Percentiles rank a stretch among this genome's conserved stretches.
phyloP scores from a whole-genome alignment of 2,113 vertebrate genomes.

The Hippocampus barbouri region DNA sequence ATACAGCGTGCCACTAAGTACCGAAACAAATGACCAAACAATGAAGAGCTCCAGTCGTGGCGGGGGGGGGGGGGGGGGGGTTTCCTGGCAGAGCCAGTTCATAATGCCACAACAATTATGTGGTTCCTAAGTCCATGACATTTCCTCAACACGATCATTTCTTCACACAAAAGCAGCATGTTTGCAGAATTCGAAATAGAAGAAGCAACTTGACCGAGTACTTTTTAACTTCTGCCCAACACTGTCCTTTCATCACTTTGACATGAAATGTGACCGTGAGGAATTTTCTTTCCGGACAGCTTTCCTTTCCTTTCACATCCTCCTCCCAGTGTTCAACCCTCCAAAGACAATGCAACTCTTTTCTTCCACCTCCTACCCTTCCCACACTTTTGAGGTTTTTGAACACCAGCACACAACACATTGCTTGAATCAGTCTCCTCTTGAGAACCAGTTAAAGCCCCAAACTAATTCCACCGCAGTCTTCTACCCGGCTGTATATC shows the following conservation, averaged over 20 bases:
- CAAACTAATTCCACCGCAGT: constrained; percentile 48
- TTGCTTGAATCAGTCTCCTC: constrained; percentile 32
- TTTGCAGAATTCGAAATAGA: constrained; percentile 18
- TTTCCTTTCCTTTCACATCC: constrained; percentile 30
- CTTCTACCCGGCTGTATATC: constrained; percentile 44
- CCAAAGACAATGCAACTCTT: constrained; percentile 47
- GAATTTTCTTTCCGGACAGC: constrained; percentile 33
- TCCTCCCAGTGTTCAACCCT: constrained; percentile 15
- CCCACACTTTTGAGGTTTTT: constrained; percentile 34
- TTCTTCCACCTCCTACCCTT: constrained; percentile 40
- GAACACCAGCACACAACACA: constrained; percentile 45
- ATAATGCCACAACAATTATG: constrained; percentile 5
- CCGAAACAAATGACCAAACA: constrained; percentile 38
- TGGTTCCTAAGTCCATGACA: constrained; percentile 9
- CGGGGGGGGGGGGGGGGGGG: too few relatives aligned
- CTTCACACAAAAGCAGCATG: not conserved
- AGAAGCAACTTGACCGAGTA: constrained; percentile 15
- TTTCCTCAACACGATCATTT: not conserved
- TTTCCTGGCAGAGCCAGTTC: too few relatives aligned
- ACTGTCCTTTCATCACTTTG: constrained; percentile 34
- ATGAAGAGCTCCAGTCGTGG: constrained; percentile 19
- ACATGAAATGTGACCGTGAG: constrained; percentile 43
- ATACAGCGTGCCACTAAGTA: constrained; percentile 3
- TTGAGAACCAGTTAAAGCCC: constrained; percentile 35
- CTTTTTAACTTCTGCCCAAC: constrained; percentile 11